Evolutionary conservation across 2,113 vertebrate species (phyloP), one percentile per base, ranked within the genome.

Genomic region (Bungarus multicinctus): DNA sequence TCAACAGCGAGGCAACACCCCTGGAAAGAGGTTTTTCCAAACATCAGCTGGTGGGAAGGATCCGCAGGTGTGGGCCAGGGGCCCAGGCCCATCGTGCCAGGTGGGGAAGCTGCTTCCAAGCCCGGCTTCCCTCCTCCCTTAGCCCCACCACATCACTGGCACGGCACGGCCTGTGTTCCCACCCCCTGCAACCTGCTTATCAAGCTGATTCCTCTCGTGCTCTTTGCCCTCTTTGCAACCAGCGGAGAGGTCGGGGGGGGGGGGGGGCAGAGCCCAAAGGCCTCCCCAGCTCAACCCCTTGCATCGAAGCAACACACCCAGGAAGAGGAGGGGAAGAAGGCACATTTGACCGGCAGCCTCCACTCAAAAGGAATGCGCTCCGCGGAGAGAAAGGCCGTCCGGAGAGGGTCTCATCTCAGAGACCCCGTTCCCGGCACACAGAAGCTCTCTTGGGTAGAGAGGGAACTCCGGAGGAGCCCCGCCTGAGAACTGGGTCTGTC

Each of bases 161-260:
- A 86, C 8, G 47, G 47, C n/a, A n/a, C 6, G 11, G 30, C 10
- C 5, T 7, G 0, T 8, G 18, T 22, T n/a, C 18, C 18, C 45
- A 60, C 4, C 55, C 20, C 81, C 85, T 34, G 1, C 30, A 91
- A 81, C 22, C 47, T 54, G 88, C 96, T 95, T 95, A 96, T 96
- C 96, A 87, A 50, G 90, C 94, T n/a, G n/a, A 97, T 96, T 96
- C 97, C 95, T 90, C 60, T n/a, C 0, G 3, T 47, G 89, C 52
- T 30, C 85, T 74, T 81, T 94, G 89, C 30, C 55, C 91, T 45
- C 64, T 93, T 5, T 20, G n/a, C 4, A 39, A 87, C 87, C 89
- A 25, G 43, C 27, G 27, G 58, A 25, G 58, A 60, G 25, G 58
- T 11, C n/a, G n/a, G n/a, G n/a, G n/a, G n/a, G n/a, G n/a, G n/a